Conservation (phyloP, 2,113 vertebrate genomes). For the Galemys pyrenaicus region DNA sequence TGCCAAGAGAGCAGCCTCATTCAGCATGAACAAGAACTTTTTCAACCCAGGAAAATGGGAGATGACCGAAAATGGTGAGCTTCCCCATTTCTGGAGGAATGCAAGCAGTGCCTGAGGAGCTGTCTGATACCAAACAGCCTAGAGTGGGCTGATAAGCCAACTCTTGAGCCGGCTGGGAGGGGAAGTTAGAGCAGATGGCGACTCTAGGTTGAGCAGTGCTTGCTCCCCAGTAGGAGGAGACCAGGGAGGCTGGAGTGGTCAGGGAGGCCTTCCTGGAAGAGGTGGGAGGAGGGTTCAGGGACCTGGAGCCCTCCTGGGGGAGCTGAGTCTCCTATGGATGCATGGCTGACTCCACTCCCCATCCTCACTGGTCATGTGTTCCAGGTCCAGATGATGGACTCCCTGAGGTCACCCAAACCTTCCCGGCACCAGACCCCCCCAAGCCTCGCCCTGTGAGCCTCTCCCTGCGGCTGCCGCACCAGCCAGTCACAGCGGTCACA, state of each 20-base stretch:
- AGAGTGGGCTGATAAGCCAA: not conserved
- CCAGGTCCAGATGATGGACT: slow-evolving; percentile 69
- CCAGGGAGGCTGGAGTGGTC: not conserved
- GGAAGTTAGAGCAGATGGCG: not conserved
- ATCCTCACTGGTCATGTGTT: not conserved
- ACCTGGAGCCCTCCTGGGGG: not conserved
- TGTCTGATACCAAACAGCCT: not conserved
- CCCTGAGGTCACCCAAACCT: slow-evolving; percentile 44
- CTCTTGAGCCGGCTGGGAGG: not conserved
- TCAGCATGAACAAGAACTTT: not conserved
- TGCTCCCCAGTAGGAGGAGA: not conserved
- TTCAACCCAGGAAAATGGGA: not conserved
- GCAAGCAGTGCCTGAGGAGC: not conserved
- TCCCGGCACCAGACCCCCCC: slow-evolving; percentile 47
- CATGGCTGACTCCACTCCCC: not conserved
- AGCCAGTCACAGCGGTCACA: slow-evolving; percentile 90
- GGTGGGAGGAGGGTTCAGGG: not conserved
- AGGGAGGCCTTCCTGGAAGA: slow-evolving; percentile 9
- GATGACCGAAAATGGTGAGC: not conserved
- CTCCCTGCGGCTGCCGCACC: slow-evolving; percentile 89
- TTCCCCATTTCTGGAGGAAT: not conserved
- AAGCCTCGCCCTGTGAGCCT: slow-evolving; percentile 88
- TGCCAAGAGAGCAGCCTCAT: not conserved
- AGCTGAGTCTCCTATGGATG: not conserved
- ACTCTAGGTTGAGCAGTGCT: not conserved